A percentile compares a stretch with the other conserved stretches of the same genome.
Conservation (phyloP, 2,113 vertebrate genomes). For the Eidolon helvum region DNA sequence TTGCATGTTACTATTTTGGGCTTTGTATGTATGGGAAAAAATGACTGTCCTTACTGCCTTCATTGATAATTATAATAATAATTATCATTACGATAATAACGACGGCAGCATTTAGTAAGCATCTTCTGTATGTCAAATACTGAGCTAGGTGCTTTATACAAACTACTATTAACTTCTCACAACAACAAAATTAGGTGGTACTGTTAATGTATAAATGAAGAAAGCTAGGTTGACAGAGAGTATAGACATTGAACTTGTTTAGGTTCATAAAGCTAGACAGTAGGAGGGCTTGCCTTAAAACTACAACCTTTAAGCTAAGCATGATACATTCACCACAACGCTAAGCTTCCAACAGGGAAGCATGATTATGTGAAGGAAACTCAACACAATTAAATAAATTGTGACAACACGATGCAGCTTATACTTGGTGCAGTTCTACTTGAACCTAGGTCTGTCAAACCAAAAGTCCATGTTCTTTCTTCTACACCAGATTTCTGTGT, state of each 20-base stretch:
- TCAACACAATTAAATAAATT: background rate
- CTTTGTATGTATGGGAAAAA: background rate
- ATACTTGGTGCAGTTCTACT: background rate
- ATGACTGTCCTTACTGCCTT: background rate
- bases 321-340: rapidly evolving
- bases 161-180: background rate
- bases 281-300: background rate
- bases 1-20: background rate
- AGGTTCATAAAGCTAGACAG: background rate
- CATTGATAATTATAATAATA: background rate
- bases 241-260: background rate
- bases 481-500: background rate
- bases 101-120: background rate
- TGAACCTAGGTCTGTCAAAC: background rate
- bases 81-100: background rate
- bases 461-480: background rate
- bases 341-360: background rate
- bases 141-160: background rate
- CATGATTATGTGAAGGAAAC: background rate
- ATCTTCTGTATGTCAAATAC: background rate
- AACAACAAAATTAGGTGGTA: background rate
- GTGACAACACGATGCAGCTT: background rate
- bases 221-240: background rate
- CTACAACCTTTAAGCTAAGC: background rate
- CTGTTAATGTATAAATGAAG: background rate